Base-by-base conservation (phyloP, 2,797 vertebrate species). In the Anguilla megastoma region DNA sequence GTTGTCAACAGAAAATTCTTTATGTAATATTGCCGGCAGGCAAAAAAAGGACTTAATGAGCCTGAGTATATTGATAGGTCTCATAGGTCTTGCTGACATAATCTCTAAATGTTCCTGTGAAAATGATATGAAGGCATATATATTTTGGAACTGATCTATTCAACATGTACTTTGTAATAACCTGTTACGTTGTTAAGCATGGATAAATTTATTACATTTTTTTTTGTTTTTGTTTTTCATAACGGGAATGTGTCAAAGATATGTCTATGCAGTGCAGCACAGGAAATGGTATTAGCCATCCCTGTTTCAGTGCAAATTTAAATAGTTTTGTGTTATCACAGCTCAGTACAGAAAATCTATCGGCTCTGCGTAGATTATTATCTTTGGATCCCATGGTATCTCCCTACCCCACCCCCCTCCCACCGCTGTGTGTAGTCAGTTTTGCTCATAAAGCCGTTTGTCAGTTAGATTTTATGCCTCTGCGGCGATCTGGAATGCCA, bases 401-500 rank as follows among this genome's bases (percentile, higher is more conserved):
- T 48, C 24, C 66, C 71, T 71, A 80, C 69, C 9, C 52, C 52
- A 63, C 1, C 71, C 27, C 12, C 74, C 74, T 7, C 74, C 54
- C 50, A 63, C 80, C 66, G 76, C 80, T 60, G 58, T 83, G 76
- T 54, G 50, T 63, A 50, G 76, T 45, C 60, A 45, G 6, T 66
- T 88, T 85, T 52, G 85, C 69, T 85, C 87, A 86, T 48, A 88
- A 60, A 60, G 36, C 76, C 66, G 63, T 16, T 71, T 83, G 76
- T 86, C 79, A 27, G 79, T 27, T 86, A 63, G 66, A 89, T 79
- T 27, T 84, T 86, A 74, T 84, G 66, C 63, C 18, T 60, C 84
- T 88, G 63, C 84, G 66, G 83, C 84, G 63, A 89, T 88, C 30
- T 79, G 54, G 36, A 87, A 87, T 86, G n/a, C 83, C 24, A 30